Evolutionary conservation across 1,140 invertebrate species (phyloP), one percentile per base, ranked within the genome.

Genomic region (Drosophila murphyi): DNA sequence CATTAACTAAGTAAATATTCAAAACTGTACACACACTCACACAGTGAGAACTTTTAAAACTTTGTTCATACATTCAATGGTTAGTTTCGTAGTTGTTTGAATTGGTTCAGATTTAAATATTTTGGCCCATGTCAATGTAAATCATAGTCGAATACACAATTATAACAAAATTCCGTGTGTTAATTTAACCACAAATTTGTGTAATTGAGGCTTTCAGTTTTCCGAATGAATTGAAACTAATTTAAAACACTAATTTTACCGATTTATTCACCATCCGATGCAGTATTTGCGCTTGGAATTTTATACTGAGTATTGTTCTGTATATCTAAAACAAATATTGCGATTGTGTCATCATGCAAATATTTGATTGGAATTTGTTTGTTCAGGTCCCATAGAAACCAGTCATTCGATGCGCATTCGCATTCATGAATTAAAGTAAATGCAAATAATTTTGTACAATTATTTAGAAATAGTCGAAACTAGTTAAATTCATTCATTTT

Each of bases 1-100:
- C 74, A 72, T 59, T 62, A 80, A 82, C 51, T 59, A 77, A 75
- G 76, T 51, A 65, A 78, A 64, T 65, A 68, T 60, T 48, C 55
- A 72, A 68, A 51, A 35, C 20, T 20, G 34, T 7, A 51, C 54
- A 48, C 43, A 52, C 12, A 57, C 31, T 28, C 28, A 28, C 37
- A 29, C 50, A 29, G 4, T 8, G 31, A 39, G 35, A 59, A 67
- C 54, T 59, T 67, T 32, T 20, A 3, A 28, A 65, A 47, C 39
- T 65, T 63, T 55, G 6, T 32, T 12, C 12, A 70, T 5, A 60
- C 45, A 43, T 71, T 5, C 28, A 43, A 45, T 50, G 54, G 54
- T 45, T 63, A 55, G 68, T 48, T 63, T 32, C 4, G 12, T 10
- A 2, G 20, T 32, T 64, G 41, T 57, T 72, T 57, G 32, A 41